Evolutionary conservation across 1,140 invertebrate species (phyloP).

Genomic region (Scaptomyza hsui): DNA sequence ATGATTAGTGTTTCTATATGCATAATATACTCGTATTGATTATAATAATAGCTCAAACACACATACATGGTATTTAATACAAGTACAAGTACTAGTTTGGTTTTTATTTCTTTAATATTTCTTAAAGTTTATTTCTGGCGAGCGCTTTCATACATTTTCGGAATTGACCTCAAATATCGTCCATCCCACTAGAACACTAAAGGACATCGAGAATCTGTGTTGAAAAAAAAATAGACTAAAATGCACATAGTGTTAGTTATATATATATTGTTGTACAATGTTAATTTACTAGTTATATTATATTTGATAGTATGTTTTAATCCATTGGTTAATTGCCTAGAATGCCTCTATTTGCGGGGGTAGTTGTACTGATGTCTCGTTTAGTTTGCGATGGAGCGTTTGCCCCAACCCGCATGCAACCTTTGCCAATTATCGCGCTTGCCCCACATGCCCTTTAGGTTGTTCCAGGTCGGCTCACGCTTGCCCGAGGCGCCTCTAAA

Average conservation of each 20-base stretch:
- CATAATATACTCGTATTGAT: slow-evolving; percentile 1
- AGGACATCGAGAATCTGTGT: slow-evolving; percentile 42
- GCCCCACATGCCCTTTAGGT: slow-evolving; percentile 90
- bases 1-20: slow-evolving; percentile 1
- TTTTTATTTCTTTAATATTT: slow-evolving; percentile 13
- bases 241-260: slow-evolving; percentile 16
- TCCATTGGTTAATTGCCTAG: slow-evolving; percentile 30
- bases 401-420: slow-evolving; percentile 78
- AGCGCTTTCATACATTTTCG: slow-evolving; percentile 83
- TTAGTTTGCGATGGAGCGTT: slow-evolving; percentile 62
- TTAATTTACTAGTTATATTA: slow-evolving; percentile 39
- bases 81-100: slow-evolving; percentile 15
- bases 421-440: slow-evolving; percentile 85
- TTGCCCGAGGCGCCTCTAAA: slow-evolving; percentile 88
- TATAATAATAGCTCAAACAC: slow-evolving; percentile 39
- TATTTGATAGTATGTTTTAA: slow-evolving; percentile 16
- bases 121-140: slow-evolving; percentile 34
- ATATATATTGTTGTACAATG: slow-evolving; percentile 56
- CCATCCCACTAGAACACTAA: slow-evolving; percentile 17
- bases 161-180: slow-evolving; percentile 60
- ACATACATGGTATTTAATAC: slow-evolving; percentile 1
- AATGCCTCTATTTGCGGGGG: slow-evolving; percentile 7
- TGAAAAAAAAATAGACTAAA: slow-evolving; percentile 24
- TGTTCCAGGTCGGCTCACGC: slow-evolving; percentile 89
- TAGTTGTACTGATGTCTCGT: slow-evolving; percentile 27